Conservation (phyloP, 2,113 vertebrate species). For the Caranx melampygus region DNA sequence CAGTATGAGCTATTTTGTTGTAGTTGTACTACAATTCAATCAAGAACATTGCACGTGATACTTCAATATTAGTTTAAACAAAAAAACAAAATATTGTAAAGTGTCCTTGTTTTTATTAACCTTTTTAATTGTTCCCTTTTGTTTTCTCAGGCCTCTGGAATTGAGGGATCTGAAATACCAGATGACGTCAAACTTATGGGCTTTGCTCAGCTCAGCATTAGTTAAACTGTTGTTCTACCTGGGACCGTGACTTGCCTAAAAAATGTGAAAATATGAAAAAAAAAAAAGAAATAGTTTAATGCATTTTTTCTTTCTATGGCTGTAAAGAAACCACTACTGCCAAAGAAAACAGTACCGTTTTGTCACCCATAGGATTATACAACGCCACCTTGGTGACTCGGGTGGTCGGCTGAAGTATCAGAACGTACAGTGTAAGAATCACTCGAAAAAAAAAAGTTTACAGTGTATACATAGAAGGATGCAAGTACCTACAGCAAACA, state of each 20-base stretch:
- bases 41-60: neutral
- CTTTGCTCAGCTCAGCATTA: conserved; percentile 99
- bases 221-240: conserved; percentile 85
- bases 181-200: conserved; percentile 97
- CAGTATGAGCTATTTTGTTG: neutral
- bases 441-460: conserved; percentile 77
- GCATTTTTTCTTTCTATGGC: conserved; percentile 88
- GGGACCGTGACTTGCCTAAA: conserved; percentile 84
- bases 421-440: conserved; percentile 65
- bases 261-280: conserved; percentile 81
- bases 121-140: neutral
- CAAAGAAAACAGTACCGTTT: conserved; percentile 92
- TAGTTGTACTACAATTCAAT: neutral
- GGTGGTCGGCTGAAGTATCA: conserved; percentile 58
- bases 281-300: conserved; percentile 75
- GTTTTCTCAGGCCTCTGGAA: conserved; percentile 90
- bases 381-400: conserved; percentile 40
- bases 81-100: too few species aligned
- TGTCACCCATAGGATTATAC: conserved; percentile 75
- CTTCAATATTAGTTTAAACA: too few species aligned
- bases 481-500: conserved; percentile 60
- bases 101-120: neutral
- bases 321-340: conserved; percentile 95
- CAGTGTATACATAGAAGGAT: conserved; percentile 75
- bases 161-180: conserved; percentile 94